These are phyloP conservation scores for Acipenser ruthenus DNA, from an alignment of 2,797 vertebrate genomes.

Conservation along the genomic window DNA sequence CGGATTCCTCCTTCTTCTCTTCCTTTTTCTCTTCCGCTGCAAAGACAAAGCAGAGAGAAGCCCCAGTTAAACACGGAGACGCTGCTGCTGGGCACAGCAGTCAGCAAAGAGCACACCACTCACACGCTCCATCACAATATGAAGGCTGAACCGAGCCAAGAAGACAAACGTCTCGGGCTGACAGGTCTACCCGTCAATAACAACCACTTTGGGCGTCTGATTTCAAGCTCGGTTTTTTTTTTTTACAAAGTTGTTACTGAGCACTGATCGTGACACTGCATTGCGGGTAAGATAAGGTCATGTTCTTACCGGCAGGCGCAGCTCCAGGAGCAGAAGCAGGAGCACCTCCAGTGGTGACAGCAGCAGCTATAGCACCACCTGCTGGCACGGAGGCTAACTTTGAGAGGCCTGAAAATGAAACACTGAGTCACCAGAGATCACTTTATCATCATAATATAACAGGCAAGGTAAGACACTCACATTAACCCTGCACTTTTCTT, in stretches of 20 bases:
- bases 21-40: constrained; percentile 78
- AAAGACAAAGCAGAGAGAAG: constrained; percentile 18
- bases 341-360: constrained; percentile 38
- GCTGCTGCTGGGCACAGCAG: not conserved
- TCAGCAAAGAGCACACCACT: not conserved
- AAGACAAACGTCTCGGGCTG: not conserved
- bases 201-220: not conserved
- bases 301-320: constrained; percentile 42
- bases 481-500: too few species aligned
- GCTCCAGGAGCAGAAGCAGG: constrained; percentile 36
- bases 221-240: not conserved
- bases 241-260: not conserved
- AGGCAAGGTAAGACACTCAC: too few species aligned
- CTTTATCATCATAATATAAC: too few species aligned
- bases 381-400: constrained; percentile 75
- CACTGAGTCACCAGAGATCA: not conserved
- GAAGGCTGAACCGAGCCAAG: not conserved
- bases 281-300: not conserved
- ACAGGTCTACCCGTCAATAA: not conserved
- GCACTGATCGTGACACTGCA: not conserved
- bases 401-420: constrained; percentile 52
- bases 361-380: constrained; percentile 59
- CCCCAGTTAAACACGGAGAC: not conserved
- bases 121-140: too few species aligned
- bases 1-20: constrained; percentile 76